Conservation (phyloP, 2,113 vertebrate genomes). For the Leptobrachium leishanense region DNA sequence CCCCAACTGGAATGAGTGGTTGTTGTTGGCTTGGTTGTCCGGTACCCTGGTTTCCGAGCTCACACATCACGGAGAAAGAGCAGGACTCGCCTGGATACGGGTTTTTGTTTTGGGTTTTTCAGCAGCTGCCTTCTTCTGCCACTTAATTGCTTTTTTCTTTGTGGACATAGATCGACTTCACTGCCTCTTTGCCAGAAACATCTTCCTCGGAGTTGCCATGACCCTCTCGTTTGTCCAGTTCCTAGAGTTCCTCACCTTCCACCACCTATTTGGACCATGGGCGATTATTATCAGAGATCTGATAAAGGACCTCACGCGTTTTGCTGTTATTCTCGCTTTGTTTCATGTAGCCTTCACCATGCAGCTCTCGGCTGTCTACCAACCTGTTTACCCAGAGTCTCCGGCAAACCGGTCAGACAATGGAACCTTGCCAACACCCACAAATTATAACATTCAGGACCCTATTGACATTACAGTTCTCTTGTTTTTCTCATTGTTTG, state of each 20-base stretch:
- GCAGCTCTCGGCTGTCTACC: constrained; percentile 60
- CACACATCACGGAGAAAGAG: constrained; percentile 55
- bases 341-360: constrained; percentile 63
- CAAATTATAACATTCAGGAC: constrained; percentile 37
- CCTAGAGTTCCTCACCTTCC: constrained; percentile 64
- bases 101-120: constrained; percentile 59
- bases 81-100: constrained; percentile 61
- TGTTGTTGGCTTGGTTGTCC: constrained; percentile 59
- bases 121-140: constrained; percentile 54
- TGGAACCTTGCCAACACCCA: constrained; percentile 8
- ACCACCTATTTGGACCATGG: constrained; percentile 66
- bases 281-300: constrained; percentile 64
- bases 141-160: constrained; percentile 57
- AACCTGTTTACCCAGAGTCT: constrained; percentile 53
- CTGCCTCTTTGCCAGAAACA: constrained; percentile 61
- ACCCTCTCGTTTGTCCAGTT: constrained; percentile 63
- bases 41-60: constrained; percentile 62
- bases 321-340: constrained; percentile 60
- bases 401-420: neutral
- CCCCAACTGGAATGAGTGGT: constrained; percentile 59
- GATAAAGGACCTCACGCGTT: constrained; percentile 64
- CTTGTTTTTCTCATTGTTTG: constrained; percentile 64
- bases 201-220: constrained; percentile 61
- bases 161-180: constrained; percentile 44
- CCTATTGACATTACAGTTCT: constrained; percentile 56